These are phyloP conservation scores for Melipona quadrifasciata DNA, from an alignment of 1,140 invertebrate genomes.

Conservation along the genomic window DNA sequence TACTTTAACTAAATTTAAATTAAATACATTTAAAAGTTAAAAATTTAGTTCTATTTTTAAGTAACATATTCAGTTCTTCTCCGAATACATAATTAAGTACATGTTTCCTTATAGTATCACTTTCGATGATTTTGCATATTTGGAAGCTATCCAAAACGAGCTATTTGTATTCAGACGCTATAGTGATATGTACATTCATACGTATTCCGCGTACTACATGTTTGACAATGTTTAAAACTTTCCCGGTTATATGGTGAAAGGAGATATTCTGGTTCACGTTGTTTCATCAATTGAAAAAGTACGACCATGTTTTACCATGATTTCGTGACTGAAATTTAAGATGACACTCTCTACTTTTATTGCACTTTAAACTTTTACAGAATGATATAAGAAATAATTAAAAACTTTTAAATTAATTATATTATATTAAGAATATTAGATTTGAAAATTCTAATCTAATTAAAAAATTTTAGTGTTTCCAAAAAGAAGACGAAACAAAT, in stretches of 20 bases:
- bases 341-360: slow-evolving; percentile 18
- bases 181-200: slow-evolving; percentile 35
- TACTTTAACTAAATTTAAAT: background rate
- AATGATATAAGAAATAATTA: background rate
- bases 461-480: background rate
- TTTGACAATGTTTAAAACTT: slow-evolving; percentile 40
- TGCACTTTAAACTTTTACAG: background rate
- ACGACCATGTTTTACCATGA: slow-evolving; percentile 10
- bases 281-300: slow-evolving; percentile 36
- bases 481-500: background rate
- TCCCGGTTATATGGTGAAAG: slow-evolving; percentile 49
- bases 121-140: slow-evolving; percentile 63
- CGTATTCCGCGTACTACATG: slow-evolving; percentile 33
- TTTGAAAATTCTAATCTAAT: background rate
- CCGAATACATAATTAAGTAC: background rate
- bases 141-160: slow-evolving; percentile 54
- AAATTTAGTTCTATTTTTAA: background rate
- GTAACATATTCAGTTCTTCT: background rate
- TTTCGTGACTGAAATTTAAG: slow-evolving; percentile 36
- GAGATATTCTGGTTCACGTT: slow-evolving; percentile 40
- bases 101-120: slow-evolving; percentile 25
- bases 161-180: slow-evolving; percentile 39
- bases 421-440: background rate
- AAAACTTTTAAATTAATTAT: background rate
- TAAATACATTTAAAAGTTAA: background rate